A percentile compares a stretch with the other conserved stretches of the same genome.
These are phyloP conservation scores for Maniola hyperantus DNA, from an alignment of 2,888 invertebrate species.

Conservation along the genomic window DNA sequence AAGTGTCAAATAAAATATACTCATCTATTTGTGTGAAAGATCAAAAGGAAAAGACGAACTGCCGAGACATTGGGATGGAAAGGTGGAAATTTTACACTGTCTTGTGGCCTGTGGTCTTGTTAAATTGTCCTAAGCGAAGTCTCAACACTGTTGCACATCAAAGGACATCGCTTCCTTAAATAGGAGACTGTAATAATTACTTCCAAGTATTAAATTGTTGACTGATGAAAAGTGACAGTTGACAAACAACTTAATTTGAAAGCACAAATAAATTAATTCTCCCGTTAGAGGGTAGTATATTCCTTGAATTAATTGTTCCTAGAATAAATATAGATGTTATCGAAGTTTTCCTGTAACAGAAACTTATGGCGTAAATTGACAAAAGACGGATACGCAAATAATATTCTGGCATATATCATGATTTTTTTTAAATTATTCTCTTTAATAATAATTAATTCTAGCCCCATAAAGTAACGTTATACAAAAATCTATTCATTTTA, in stretches of 20 bases:
- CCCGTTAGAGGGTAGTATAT: no score
- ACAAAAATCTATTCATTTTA: no score
- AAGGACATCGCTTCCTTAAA: slow-evolving; percentile 46
- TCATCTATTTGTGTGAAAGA: slow-evolving; percentile 38
- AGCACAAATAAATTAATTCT: not conserved
- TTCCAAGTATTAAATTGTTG: slow-evolving; percentile 50
- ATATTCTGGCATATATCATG: no score
- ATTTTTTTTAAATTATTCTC: no score
- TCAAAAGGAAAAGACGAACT: slow-evolving; percentile 47
- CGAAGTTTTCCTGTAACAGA: not conserved
- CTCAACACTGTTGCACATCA: slow-evolving; percentile 54
- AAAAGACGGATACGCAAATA: not conserved
- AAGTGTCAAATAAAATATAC: slow-evolving; percentile 31
- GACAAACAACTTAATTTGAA: not conserved
- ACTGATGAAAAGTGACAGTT: slow-evolving; percentile 45
- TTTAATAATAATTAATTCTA: no score
- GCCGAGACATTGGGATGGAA: slow-evolving; percentile 43
- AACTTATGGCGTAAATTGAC: not conserved
- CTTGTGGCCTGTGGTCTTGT: slow-evolving; percentile 44
- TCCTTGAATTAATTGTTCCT: not conserved
- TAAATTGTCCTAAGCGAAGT: slow-evolving; percentile 58
- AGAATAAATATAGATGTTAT: not conserved
- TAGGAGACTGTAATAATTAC: slow-evolving; percentile 42
- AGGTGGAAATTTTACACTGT: slow-evolving; percentile 38
- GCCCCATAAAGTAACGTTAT: no score